A percentile compares a stretch with the other conserved stretches of the same genome.
These are phyloP conservation scores for Thera obeliscata DNA, from an alignment of 2,888 invertebrate species.

Conservation along the genomic window DNA sequence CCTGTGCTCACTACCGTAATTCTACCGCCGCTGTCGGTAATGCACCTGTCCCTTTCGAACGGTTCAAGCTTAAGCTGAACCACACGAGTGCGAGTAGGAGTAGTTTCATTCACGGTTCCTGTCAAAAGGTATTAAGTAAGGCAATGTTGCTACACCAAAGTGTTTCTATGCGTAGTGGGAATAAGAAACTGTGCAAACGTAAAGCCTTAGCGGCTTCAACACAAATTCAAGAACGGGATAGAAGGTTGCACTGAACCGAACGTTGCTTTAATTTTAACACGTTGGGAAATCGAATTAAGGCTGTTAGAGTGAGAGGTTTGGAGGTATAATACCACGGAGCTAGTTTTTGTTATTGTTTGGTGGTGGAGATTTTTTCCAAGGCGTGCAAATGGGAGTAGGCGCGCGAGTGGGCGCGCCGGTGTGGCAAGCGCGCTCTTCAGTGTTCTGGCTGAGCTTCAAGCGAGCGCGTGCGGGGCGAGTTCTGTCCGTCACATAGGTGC, in stretches of 20 bases:
- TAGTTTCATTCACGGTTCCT: constrained; percentile 62
- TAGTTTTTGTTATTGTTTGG: constrained; percentile 81
- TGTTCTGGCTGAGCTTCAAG: constrained; percentile 83
- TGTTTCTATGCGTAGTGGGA: constrained; percentile 37
- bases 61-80: constrained; percentile 80
- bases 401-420: constrained; percentile 82
- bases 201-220: constrained; percentile 28
- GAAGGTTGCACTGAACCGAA: constrained; percentile 79
- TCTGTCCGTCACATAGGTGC: constrained; percentile 62
- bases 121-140: constrained; percentile 54
- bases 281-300: constrained; percentile 83
- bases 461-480: constrained; percentile 77
- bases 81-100: constrained; percentile 83
- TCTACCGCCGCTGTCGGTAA: constrained; percentile 71
- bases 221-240: constrained; percentile 70
- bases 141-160: constrained; percentile 37
- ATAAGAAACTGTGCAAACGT: constrained; percentile 17
- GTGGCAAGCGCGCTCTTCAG: constrained; percentile 83
- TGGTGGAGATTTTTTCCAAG: constrained; percentile 80
- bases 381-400: constrained; percentile 84
- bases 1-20: constrained; percentile 85
- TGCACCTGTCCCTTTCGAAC: constrained; percentile 84
- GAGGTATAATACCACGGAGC: constrained; percentile 72
- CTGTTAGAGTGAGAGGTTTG: constrained; percentile 81
- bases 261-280: constrained; percentile 80